Conservation (phyloP, 2,797 vertebrate genomes). For the Ciconia nigra region DNA sequence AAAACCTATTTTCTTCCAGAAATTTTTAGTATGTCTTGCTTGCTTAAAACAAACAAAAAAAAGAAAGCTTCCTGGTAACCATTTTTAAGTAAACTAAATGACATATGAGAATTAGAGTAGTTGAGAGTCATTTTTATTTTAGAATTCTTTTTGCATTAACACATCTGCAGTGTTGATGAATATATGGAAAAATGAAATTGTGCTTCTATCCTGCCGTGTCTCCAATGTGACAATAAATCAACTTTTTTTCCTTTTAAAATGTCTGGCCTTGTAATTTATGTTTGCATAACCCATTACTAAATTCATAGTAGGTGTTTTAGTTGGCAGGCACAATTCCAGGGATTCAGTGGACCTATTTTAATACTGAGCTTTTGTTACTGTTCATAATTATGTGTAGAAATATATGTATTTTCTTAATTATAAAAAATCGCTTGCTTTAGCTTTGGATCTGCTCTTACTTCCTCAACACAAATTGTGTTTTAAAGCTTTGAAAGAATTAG, state of each 20-base stretch:
- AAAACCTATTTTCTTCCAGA: neutral
- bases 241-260: constrained; percentile 87
- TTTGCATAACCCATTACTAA: constrained; percentile 87
- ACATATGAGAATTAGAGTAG: constrained; percentile 51
- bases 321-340: constrained; percentile 77
- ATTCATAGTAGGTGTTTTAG: constrained; percentile 87
- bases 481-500: constrained; percentile 14
- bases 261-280: constrained; percentile 89
- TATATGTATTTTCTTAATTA: constrained; percentile 50
- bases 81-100: constrained; percentile 54
- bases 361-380: constrained; percentile 72
- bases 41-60: neutral
- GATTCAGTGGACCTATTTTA: constrained; percentile 72
- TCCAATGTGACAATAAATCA: constrained; percentile 87
- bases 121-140: constrained; percentile 66
- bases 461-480: neutral
- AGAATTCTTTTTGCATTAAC: constrained; percentile 84
- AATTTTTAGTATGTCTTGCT: neutral
- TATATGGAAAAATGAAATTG: constrained; percentile 87
- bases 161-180: constrained; percentile 83
- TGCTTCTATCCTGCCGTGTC: constrained; percentile 81
- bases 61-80: neutral
- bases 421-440: neutral
- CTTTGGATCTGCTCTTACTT: neutral
- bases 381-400: constrained; percentile 67